Conservation (phyloP, 2,113 vertebrate genomes). For the Thunnus maccoyii region DNA sequence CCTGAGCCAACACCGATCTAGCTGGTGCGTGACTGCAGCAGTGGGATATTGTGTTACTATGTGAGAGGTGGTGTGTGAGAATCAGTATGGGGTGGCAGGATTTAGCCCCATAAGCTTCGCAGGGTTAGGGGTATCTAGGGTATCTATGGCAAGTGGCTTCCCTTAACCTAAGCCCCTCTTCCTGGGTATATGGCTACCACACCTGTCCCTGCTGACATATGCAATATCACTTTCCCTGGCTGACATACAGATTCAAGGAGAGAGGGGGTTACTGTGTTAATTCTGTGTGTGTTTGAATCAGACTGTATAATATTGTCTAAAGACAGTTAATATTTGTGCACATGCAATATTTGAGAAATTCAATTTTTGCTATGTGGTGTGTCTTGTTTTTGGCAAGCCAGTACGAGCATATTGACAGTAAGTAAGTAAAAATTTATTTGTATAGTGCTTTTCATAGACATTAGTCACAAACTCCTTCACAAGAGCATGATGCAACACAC, state of each 20-base stretch:
- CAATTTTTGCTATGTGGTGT: background rate
- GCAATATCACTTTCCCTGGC: constrained; percentile 44
- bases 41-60: constrained; percentile 57
- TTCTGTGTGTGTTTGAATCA: background rate
- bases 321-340: background rate
- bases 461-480: background rate
- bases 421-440: background rate
- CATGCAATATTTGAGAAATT: background rate
- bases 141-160: constrained; percentile 57
- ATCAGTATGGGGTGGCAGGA: constrained; percentile 38
- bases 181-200: constrained; percentile 50
- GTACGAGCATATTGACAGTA: background rate
- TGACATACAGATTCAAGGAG: constrained; percentile 26
- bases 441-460: no score
- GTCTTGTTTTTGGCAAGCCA: background rate
- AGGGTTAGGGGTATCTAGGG: constrained; percentile 30
- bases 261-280: background rate
- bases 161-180: constrained; percentile 63
- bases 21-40: constrained; percentile 29
- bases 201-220: constrained; percentile 60
- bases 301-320: background rate
- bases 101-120: constrained; percentile 49
- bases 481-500: no score
- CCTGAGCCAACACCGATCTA: constrained; percentile 18
- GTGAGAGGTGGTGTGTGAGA: constrained; percentile 30